A percentile compares a stretch with the other conserved stretches of the same genome.
Evolutionary conservation across 2,888 invertebrate species (phyloP).

Genomic region (Cyrtodaria siliqua): DNA sequence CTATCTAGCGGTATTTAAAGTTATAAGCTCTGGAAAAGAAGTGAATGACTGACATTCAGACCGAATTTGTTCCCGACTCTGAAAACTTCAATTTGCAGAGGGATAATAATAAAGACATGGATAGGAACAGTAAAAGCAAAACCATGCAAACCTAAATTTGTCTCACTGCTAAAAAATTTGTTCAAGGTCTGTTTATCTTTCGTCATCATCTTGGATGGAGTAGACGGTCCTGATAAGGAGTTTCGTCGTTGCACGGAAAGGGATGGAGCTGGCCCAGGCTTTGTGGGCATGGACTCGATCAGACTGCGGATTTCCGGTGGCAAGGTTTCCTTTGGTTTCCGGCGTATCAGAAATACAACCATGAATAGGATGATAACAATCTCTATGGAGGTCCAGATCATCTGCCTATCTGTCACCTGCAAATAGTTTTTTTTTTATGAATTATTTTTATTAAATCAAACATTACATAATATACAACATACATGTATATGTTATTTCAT

Average conservation of each 20-base stretch:
- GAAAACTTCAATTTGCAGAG: too few relatives aligned
- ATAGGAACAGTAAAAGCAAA: too few relatives aligned
- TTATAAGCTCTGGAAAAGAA: too few relatives aligned
- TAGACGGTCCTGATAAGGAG: conserved; percentile 65
- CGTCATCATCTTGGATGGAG: conserved; percentile 52
- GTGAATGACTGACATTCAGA: too few relatives aligned
- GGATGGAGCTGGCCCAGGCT: conserved; percentile 29
- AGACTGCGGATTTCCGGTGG: conserved; percentile 63
- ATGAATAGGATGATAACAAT: conserved; percentile 63
- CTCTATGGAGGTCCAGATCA: conserved; percentile 69
- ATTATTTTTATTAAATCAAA: too few relatives aligned
- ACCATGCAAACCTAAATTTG: conserved; percentile 64
- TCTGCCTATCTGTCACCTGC: conserved; percentile 72
- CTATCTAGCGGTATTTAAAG: too few relatives aligned
- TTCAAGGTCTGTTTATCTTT: conserved; percentile 45
- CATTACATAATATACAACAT: too few relatives aligned
- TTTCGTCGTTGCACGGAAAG: conserved; percentile 53
- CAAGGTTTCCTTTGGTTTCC: conserved; percentile 42
- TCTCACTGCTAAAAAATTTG: conserved; percentile 69
- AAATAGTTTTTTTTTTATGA: too few relatives aligned
- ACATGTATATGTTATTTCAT: too few relatives aligned
- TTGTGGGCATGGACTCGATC: conserved; percentile 62
- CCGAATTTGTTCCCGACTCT: too few relatives aligned
- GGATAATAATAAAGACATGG: too few relatives aligned
- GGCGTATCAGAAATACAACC: conserved; percentile 56